Evolutionary conservation across 2,888 invertebrate species (phyloP).

Genomic region (Neria commutata): DNA sequence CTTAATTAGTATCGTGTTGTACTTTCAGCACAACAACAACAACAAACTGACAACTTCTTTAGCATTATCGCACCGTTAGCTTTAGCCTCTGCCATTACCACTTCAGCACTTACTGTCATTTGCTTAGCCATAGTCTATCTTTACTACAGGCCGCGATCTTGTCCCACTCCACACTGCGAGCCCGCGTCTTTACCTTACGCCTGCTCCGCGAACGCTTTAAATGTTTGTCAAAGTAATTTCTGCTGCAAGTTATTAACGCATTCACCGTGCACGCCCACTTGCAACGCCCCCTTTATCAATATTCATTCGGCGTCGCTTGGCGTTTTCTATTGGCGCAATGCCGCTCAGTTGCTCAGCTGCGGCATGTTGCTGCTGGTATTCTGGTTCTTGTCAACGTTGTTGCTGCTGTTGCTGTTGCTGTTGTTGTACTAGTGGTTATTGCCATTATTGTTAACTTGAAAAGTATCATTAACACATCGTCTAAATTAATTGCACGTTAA

Average conservation of each 20-base stretch:
- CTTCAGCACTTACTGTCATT: not conserved
- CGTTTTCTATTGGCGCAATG: not conserved
- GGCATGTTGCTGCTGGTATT: slow-evolving; percentile 2
- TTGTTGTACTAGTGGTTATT: not conserved
- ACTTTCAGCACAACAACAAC: not conserved
- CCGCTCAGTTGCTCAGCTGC: slow-evolving; percentile 1
- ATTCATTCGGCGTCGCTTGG: slow-evolving; percentile 54
- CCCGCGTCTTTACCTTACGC: not conserved
- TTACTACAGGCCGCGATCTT: not conserved
- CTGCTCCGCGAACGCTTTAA: not conserved
- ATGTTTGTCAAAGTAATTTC: slow-evolving; percentile 4
- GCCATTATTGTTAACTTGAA: slow-evolving; percentile 16
- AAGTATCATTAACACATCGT: slow-evolving; percentile 51
- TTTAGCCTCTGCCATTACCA: not conserved
- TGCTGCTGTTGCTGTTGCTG: slow-evolving; percentile 14
- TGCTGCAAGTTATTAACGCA: not conserved
- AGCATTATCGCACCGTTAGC: not conserved
- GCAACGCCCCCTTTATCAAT: slow-evolving; percentile 59
- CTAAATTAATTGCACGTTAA: slow-evolving; percentile 57
- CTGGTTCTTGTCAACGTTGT: not conserved
- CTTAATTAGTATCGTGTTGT: slow-evolving; percentile 1
- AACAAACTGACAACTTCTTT: not conserved
- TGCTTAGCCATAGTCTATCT: slow-evolving; percentile 1
- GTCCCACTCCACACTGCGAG: not conserved
- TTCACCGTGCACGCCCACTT: slow-evolving; percentile 42